These are phyloP conservation scores for Carassius gibelio DNA, from an alignment of 2,113 vertebrate species.

Conservation along the genomic window DNA sequence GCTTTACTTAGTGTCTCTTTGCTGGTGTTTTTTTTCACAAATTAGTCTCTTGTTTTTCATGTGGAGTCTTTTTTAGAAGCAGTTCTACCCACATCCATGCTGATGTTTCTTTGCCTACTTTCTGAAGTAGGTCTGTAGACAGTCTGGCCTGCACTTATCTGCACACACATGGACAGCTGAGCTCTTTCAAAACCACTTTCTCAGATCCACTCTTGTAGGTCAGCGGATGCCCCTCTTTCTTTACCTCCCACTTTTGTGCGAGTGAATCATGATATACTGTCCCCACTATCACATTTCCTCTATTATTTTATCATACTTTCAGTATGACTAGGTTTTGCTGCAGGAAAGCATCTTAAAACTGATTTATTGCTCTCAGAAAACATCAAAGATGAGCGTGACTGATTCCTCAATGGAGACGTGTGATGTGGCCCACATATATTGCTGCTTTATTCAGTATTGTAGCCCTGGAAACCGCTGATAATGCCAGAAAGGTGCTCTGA, in stretches of 20 bases:
- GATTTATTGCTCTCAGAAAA: not conserved
- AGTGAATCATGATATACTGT: not conserved
- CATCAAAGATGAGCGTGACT: not conserved
- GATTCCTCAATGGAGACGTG: not conserved
- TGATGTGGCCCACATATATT: too few relatives aligned
- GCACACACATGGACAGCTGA: not conserved
- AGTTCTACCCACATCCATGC: not conserved
- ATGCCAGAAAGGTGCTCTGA: slow-evolving; percentile 11
- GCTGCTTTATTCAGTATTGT: not conserved
- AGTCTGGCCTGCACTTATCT: slow-evolving; percentile 26
- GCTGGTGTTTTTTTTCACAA: not conserved
- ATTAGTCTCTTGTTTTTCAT: not conserved
- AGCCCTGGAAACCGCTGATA: slow-evolving; percentile 19
- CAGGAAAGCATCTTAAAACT: not conserved
- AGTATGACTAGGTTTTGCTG: not conserved
- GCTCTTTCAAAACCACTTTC: slow-evolving; percentile 7
- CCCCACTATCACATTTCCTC: not conserved
- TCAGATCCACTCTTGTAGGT: not conserved
- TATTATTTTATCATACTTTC: not conserved
- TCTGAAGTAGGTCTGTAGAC: slow-evolving; percentile 40
- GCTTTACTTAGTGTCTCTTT: not conserved
- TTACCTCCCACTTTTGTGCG: not conserved
- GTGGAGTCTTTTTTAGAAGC: not conserved
- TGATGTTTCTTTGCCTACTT: not conserved
- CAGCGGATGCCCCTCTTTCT: not conserved